Conservation (phyloP, 2,797 vertebrate genomes). For the Microchirus variegatus region DNA sequence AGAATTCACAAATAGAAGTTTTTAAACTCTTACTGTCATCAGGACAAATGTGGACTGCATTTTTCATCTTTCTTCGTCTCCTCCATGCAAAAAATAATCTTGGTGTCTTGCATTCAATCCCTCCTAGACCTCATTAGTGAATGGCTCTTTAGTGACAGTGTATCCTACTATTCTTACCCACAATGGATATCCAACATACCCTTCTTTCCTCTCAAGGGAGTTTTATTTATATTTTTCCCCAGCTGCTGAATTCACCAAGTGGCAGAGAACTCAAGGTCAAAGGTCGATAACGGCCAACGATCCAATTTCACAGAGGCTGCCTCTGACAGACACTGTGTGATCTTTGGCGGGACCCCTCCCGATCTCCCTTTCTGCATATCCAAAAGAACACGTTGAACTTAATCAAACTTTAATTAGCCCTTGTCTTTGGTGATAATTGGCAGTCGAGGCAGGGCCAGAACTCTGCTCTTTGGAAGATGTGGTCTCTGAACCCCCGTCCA, state of each 20-base stretch:
- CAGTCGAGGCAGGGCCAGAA: conserved; percentile 67
- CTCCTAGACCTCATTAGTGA: conserved; percentile 66
- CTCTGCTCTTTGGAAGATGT: conserved; percentile 53
- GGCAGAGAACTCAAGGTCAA: conserved; percentile 59
- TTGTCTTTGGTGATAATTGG: conserved; percentile 79
- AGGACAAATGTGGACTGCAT: conserved; percentile 45
- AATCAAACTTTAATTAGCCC: conserved; percentile 85
- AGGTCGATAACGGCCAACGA: conserved; percentile 77
- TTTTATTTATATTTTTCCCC: conserved; percentile 43
- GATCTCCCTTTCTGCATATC: conserved; percentile 70
- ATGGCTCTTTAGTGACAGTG: conserved; percentile 32
- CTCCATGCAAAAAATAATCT: conserved; percentile 3
- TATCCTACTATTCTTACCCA: conserved; percentile 26
- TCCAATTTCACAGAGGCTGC: conserved; percentile 82
- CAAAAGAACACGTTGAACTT: conserved; percentile 75
- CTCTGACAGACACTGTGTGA: conserved; percentile 75
- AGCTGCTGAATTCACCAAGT: conserved; percentile 44
- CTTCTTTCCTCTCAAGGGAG: conserved; percentile 38
- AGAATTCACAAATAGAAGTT: conserved; percentile 62
- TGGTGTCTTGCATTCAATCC: conserved; percentile 41
- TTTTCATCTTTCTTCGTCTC: conserved; percentile 27
- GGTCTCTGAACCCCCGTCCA: conserved; percentile 46
- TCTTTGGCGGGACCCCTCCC: conserved; percentile 64
- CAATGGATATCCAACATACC: conserved; percentile 25
- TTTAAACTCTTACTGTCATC: conserved; percentile 33